phyloP scores from a whole-genome alignment of 2,797 vertebrate species.

The Apogon talboti region DNA sequence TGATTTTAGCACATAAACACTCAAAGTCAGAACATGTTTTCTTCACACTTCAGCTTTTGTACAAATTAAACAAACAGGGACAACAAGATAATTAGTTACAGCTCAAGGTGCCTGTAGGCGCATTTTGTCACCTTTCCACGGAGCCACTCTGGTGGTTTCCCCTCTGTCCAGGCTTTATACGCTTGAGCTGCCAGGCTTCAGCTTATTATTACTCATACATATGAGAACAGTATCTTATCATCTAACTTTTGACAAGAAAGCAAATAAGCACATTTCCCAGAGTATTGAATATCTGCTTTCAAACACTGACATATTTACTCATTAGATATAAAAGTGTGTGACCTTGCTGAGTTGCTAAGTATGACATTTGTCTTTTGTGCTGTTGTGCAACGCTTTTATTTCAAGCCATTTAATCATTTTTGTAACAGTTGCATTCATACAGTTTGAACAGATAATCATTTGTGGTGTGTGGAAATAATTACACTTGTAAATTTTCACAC shows the following conservation, averaged over 20 bases:
- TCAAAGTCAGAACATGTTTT: not conserved
- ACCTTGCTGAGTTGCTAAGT: not conserved
- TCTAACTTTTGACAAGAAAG: not conserved
- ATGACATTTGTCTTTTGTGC: not conserved
- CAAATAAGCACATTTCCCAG: not conserved
- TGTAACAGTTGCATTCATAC: not conserved
- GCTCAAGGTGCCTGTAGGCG: too few relatives aligned
- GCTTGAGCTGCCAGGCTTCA: too few relatives aligned
- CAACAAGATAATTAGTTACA: too few relatives aligned
- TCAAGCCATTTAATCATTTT: not conserved
- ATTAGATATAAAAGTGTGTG: not conserved
- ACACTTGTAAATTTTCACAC: not conserved
- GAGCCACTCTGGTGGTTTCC: too few relatives aligned
- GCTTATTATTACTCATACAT: not conserved
- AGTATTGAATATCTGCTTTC: not conserved
- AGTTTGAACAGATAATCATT: not conserved
- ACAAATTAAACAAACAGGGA: too few relatives aligned
- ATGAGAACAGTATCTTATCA: too few relatives aligned
- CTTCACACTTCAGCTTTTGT: too few relatives aligned
- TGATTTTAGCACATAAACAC: not conserved
- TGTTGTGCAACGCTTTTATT: not conserved
- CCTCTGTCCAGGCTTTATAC: too few relatives aligned
- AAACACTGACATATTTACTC: constrained; percentile 2
- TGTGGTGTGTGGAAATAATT: not conserved
- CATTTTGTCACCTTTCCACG: too few relatives aligned